A percentile compares a stretch with the other conserved stretches of the same genome.
Evolutionary conservation across 1,140 invertebrate species (phyloP).

Genomic region (Atopsyche davidsoni): DNA sequence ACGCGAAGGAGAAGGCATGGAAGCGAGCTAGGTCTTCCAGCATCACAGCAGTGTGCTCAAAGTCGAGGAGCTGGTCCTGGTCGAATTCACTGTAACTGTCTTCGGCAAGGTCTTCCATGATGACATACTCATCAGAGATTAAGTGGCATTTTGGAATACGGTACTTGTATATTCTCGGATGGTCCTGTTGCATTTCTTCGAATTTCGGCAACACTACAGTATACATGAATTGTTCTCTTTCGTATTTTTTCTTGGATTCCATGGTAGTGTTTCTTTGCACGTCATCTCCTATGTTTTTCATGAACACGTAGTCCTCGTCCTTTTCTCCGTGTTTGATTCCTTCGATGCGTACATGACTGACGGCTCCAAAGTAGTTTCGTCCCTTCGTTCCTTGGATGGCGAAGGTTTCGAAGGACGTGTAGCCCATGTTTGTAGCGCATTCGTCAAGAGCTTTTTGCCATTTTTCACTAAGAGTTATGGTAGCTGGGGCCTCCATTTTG

Average conservation of each 20-base stretch:
- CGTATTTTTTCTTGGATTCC: conserved; percentile 15
- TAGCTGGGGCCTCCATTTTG: no score
- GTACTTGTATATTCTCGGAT: conserved; percentile 7
- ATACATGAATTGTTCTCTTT: conserved; percentile 22
- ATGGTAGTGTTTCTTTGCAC: conserved; percentile 4
- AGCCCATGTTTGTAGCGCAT: no score
- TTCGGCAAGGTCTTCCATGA: conserved; percentile 22
- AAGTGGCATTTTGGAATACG: conserved; percentile 12
- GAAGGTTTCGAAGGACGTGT: no score
- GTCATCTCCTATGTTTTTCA: conserved; percentile 20
- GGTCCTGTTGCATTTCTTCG: conserved; percentile 12
- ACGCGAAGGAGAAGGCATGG: conserved; percentile 38
- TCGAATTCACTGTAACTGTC: conserved; percentile 11
- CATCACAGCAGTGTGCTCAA: conserved; percentile 34
- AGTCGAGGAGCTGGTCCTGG: conserved; percentile 21
- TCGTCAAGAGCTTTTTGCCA: no score
- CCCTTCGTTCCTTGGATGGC: no score
- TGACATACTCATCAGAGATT: conserved; percentile 9
- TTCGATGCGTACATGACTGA: conserved; percentile 18
- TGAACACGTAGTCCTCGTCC: conserved; percentile 8
- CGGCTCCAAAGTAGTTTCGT: conserved; percentile 9
- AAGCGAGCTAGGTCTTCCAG: conserved; percentile 40
- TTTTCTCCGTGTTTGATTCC: conserved; percentile 14
- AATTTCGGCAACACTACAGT: conserved; percentile 19
- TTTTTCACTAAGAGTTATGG: no score